phyloP scores from a whole-genome alignment of 2,113 vertebrate genomes.

The Columba livia region DNA sequence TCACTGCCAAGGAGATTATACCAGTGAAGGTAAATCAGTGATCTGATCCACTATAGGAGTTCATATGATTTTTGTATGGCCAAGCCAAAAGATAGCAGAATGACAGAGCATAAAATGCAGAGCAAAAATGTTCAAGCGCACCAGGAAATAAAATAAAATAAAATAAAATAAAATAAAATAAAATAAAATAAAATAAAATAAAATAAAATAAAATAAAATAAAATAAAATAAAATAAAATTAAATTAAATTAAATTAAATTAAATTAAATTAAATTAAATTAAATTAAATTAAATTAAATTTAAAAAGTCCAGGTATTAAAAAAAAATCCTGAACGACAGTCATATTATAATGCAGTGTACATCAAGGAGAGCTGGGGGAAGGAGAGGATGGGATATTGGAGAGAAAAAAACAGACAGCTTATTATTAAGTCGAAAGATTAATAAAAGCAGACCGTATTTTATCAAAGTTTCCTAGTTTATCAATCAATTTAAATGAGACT shows the following conservation, averaged over 20 bases:
- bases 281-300: too few species aligned
- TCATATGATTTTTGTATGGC: too few species aligned
- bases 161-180: background rate
- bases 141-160: background rate
- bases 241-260: too few species aligned
- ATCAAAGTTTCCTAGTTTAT: slow-evolving; percentile 64
- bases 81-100: background rate
- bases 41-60: background rate
- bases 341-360: background rate
- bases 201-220: too few species aligned
- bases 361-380: background rate
- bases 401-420: slow-evolving; percentile 36
- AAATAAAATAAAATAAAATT: too few species aligned
- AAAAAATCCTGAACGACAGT: background rate
- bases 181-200: background rate
- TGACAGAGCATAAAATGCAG: background rate
- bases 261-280: too few species aligned
- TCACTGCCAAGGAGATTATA: background rate
- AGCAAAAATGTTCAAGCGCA: background rate
- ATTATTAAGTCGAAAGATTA: slow-evolving; percentile 65
- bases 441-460: slow-evolving; percentile 61
- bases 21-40: background rate
- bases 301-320: background rate
- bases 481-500: slow-evolving; percentile 65
- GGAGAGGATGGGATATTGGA: background rate